A percentile compares a stretch with the other conserved stretches of the same genome.
Evolutionary conservation across 1,140 invertebrate genomes (phyloP).

Genomic region (Neotoxoptera formosana): DNA sequence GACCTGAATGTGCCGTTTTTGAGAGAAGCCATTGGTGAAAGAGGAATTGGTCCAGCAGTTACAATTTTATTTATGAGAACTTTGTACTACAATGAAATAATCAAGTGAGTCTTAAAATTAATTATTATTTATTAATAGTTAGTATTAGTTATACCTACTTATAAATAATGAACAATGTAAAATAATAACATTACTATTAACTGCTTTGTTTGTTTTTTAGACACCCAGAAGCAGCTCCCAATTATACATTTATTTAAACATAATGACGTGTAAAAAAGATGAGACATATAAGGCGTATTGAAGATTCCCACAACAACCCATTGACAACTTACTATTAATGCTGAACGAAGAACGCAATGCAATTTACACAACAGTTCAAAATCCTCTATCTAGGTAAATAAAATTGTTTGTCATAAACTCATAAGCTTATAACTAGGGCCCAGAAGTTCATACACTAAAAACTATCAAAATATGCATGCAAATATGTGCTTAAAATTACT

Average conservation of each 20-base stretch:
- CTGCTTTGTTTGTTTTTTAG: background rate
- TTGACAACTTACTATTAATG: too few species aligned
- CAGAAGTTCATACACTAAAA: too few species aligned
- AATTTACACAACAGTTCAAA: background rate
- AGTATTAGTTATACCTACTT: background rate
- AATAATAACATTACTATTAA: background rate
- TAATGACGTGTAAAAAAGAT: background rate
- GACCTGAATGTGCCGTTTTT: background rate
- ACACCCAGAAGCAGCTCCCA: background rate
- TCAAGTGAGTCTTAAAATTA: background rate
- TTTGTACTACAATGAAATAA: background rate
- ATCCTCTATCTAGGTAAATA: background rate
- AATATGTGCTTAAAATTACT: too few species aligned
- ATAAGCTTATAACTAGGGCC: too few species aligned
- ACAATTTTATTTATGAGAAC: background rate
- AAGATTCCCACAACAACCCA: too few species aligned
- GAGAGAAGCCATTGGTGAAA: background rate
- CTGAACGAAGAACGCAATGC: background rate
- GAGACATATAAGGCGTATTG: too few species aligned
- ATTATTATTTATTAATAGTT: background rate
- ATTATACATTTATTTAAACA: background rate
- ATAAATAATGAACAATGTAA: background rate
- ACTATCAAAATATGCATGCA: too few species aligned
- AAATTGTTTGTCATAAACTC: too few species aligned
- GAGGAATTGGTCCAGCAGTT: background rate